Percentiles rank a stretch among this genome's conserved stretches.
Evolutionary conservation across 2,113 vertebrate genomes (phyloP).

Genomic region (Ranitomeya imitator): DNA sequence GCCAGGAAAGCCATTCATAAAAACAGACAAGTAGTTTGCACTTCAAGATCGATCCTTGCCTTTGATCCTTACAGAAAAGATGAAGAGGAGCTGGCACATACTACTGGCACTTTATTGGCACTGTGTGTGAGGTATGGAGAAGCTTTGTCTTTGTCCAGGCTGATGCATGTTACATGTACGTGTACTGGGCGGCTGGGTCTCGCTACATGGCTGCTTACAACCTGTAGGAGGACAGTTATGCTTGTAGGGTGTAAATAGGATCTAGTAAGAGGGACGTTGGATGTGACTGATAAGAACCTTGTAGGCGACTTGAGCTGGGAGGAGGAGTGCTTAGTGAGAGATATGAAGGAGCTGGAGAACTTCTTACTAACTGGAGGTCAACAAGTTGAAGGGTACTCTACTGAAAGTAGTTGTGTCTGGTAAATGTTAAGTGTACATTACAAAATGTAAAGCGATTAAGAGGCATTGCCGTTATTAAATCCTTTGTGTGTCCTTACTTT

Average conservation of each 20-base stretch:
- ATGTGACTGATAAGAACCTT: slow-evolving; percentile 57
- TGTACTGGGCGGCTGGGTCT: no score
- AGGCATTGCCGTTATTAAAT: slow-evolving; percentile 32
- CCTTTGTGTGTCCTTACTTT: not conserved
- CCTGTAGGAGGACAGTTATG: not conserved
- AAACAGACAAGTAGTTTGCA: slow-evolving; percentile 73
- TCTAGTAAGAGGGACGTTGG: no score
- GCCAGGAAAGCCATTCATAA: not conserved
- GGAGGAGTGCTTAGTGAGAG: slow-evolving; percentile 5
- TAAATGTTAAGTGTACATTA: not conserved
- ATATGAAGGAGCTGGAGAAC: slow-evolving; percentile 34
- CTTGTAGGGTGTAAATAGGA: not conserved
- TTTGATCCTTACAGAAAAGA: not conserved
- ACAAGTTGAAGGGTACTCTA: slow-evolving; percentile 9
- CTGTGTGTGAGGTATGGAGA: slow-evolving; percentile 66
- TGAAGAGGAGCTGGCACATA: slow-evolving; percentile 35
- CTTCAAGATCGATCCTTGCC: slow-evolving; percentile 43
- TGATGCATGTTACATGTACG: slow-evolving; percentile 16
- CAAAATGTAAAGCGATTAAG: not conserved
- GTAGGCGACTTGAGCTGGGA: slow-evolving; percentile 56
- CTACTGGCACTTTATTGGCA: slow-evolving; percentile 53
- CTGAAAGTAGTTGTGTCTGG: not conserved
- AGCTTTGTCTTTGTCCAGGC: not conserved
- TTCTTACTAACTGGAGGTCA: not conserved
- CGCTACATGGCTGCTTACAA: not conserved